phyloP scores from a whole-genome alignment of 2,113 vertebrate genomes.

The Ammodramus savannarum region DNA sequence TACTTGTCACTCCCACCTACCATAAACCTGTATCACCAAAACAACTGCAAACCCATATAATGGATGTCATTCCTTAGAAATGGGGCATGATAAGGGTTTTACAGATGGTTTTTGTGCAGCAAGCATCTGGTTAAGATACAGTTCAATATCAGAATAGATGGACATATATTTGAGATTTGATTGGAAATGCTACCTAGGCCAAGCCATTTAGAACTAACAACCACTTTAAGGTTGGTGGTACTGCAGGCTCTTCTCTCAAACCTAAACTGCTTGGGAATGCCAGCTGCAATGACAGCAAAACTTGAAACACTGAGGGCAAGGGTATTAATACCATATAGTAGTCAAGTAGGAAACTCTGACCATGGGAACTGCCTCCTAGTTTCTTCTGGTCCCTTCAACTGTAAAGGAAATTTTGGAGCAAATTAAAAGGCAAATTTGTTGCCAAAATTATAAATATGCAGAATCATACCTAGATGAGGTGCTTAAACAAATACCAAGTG shows the following conservation, averaged over 20 bases:
- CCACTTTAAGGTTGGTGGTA: not conserved
- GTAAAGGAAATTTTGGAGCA: not conserved
- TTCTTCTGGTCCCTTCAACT: not conserved
- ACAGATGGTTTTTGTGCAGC: not conserved
- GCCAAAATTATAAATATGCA: not conserved
- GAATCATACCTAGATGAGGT: not conserved
- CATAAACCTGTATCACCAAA: not conserved
- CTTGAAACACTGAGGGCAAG: not conserved
- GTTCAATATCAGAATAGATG: not conserved
- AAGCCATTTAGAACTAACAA: not conserved
- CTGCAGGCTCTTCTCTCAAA: not conserved
- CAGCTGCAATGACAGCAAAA: not conserved
- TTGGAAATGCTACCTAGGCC: not conserved
- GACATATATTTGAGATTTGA: not conserved
- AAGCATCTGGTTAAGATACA: not conserved
- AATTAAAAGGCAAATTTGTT: not conserved
- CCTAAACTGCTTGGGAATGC: not conserved
- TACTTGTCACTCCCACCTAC: not conserved
- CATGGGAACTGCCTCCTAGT: not conserved
- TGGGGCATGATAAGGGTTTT: not conserved
- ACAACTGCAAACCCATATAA: not conserved
- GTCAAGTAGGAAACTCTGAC: not conserved
- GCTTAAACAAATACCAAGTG: not conserved
- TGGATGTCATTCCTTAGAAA: not conserved
- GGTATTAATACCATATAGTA: not conserved